Conservation (phyloP, 2,797 vertebrate genomes). For the Erethizon dorsatum region DNA sequence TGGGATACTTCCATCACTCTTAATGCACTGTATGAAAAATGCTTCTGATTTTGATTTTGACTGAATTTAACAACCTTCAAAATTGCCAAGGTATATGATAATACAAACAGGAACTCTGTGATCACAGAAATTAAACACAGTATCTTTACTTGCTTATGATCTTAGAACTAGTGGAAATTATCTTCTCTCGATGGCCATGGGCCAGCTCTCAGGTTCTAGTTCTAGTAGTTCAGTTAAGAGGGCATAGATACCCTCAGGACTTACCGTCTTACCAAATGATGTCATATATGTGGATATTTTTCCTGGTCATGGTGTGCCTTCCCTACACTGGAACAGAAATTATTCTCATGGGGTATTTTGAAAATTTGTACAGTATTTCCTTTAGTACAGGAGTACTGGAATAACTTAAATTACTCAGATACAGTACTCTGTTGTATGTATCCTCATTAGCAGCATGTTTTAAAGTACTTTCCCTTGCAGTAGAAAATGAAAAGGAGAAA, state of each 20-base stretch:
- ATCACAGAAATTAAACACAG: background rate
- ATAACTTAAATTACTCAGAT: conserved; percentile 57
- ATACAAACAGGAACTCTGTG: background rate
- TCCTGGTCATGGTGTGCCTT: background rate
- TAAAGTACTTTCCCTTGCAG: background rate
- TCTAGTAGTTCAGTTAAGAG: conserved; percentile 27
- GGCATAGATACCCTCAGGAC: background rate
- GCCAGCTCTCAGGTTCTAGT: background rate
- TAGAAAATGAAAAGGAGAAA: conserved; percentile 50
- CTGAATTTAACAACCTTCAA: conserved; percentile 38
- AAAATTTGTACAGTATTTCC: conserved; percentile 54
- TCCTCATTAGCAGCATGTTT: conserved; percentile 24
- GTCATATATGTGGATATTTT: conserved; percentile 14
- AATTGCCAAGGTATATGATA: background rate
- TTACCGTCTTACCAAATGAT: conserved; percentile 22
- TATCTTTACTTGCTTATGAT: background rate
- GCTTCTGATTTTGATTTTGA: conserved; percentile 54
- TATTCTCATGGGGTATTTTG: conserved; percentile 9
- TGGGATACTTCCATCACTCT: background rate
- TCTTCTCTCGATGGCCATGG: background rate
- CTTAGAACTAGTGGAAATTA: conserved; percentile 5
- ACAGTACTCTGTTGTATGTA: background rate
- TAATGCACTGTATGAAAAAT: background rate
- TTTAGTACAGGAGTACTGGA: background rate
- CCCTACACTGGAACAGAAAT: background rate